Percentiles rank a stretch among this genome's conserved stretches.
Conservation (phyloP, 2,797 vertebrate species). For the Microtus californicus region DNA sequence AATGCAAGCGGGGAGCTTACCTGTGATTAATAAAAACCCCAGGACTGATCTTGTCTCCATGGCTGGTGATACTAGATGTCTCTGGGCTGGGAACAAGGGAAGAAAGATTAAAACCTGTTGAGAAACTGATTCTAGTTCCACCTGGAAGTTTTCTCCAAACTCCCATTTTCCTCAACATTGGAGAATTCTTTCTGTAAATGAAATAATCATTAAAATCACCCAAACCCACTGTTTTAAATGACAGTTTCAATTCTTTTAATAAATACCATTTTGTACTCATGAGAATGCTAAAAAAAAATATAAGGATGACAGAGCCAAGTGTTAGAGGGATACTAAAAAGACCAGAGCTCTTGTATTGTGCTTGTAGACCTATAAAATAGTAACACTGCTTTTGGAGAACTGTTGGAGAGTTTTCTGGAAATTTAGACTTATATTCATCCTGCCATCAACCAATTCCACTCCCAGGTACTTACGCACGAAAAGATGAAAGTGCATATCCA, state of each 20-base stretch:
- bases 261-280: background rate
- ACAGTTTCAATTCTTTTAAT: conserved; percentile 32
- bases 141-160: background rate
- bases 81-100: background rate
- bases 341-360: background rate
- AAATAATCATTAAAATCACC: background rate
- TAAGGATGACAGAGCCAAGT: conserved; percentile 40
- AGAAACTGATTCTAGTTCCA: background rate
- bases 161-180: background rate
- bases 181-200: background rate
- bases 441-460: background rate
- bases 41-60: background rate
- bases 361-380: background rate
- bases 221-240: conserved; percentile 27
- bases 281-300: conserved; percentile 47
- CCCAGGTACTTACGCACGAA: background rate
- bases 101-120: background rate
- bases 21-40: background rate
- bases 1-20: background rate
- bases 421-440: conserved; percentile 16
- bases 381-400: background rate
- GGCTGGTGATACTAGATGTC: background rate
- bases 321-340: background rate
- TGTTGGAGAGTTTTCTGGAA: conserved; percentile 13
- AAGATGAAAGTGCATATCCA: background rate